Evolutionary conservation across 2,888 invertebrate species (phyloP).

Genomic region (Chloroclystis v-ata): DNA sequence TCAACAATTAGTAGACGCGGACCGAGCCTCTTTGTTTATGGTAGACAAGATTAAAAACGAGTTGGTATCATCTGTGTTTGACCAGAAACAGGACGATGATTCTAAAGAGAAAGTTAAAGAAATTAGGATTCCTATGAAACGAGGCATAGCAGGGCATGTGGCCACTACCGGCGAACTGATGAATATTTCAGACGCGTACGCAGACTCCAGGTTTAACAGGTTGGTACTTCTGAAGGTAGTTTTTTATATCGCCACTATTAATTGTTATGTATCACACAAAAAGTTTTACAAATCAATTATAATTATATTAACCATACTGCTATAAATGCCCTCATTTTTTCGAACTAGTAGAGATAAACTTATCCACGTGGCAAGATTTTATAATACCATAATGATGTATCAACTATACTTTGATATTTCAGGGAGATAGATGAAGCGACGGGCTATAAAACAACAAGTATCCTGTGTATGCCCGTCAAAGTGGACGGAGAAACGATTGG

Average conservation of each 20-base stretch:
- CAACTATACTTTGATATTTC: too few relatives aligned
- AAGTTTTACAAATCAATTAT: too few relatives aligned
- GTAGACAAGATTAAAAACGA: slow-evolving; percentile 85
- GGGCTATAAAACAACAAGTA: slow-evolving; percentile 83
- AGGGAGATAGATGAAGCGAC: slow-evolving; percentile 82
- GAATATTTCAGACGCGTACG: slow-evolving; percentile 90
- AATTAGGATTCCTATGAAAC: slow-evolving; percentile 84
- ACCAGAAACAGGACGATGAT: slow-evolving; percentile 67
- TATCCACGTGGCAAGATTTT: too few relatives aligned
- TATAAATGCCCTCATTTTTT: too few relatives aligned
- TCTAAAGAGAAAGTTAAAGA: slow-evolving; percentile 67
- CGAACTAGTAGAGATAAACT: too few relatives aligned
- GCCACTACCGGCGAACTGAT: slow-evolving; percentile 87
- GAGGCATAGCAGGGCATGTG: slow-evolving; percentile 90
- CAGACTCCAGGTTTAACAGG: slow-evolving; percentile 86
- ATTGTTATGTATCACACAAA: too few relatives aligned
- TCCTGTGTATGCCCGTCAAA: slow-evolving; percentile 92
- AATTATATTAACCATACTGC: too few relatives aligned
- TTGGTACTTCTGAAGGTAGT: slow-evolving; percentile 22
- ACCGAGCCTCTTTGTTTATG: slow-evolving; percentile 89
- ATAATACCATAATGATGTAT: too few relatives aligned
- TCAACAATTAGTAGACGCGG: slow-evolving; percentile 88
- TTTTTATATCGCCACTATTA: too few relatives aligned
- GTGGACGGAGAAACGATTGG: slow-evolving; percentile 87
- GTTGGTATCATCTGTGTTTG: slow-evolving; percentile 90